A percentile compares a stretch with the other conserved stretches of the same genome.
Conservation (phyloP, 2,797 vertebrate genomes). For the Heliangelus exortis region DNA sequence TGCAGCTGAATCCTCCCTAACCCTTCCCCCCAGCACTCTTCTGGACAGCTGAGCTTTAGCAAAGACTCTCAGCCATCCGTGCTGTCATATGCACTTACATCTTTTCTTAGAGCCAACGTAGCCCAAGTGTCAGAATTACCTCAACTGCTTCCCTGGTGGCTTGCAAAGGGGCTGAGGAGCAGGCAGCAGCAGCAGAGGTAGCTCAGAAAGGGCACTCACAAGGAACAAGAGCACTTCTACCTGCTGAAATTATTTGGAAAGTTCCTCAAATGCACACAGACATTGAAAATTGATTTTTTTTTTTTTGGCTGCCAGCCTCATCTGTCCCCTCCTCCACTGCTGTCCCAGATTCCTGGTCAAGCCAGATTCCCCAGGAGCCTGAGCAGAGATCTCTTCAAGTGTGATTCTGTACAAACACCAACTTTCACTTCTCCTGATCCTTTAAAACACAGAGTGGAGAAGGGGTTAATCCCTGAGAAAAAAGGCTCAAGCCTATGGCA, state of each 20-base stretch:
- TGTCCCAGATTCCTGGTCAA: conserved; percentile 27
- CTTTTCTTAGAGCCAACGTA: not conserved
- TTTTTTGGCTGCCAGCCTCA: not conserved
- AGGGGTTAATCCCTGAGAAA: not conserved
- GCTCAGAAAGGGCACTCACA: not conserved
- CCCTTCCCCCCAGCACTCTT: not conserved
- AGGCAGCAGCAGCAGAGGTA: not conserved
- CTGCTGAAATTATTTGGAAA: not conserved
- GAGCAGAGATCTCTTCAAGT: not conserved
- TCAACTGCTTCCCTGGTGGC: not conserved
- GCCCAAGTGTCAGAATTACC: not conserved
- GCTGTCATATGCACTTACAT: not conserved
- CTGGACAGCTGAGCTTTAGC: not conserved
- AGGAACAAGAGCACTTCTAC: not conserved
- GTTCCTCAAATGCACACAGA: not conserved
- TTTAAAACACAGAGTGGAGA: not conserved
- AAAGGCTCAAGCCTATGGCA: not conserved
- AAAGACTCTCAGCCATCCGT: not conserved
- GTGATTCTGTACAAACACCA: not conserved
- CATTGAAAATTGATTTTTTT: not conserved
- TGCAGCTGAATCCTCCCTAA: not conserved
- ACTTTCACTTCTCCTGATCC: not conserved
- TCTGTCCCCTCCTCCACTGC: not conserved
- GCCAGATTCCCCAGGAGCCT: not conserved
- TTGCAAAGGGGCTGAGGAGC: not conserved